A percentile compares a stretch with the other conserved stretches of the same genome.
These are phyloP conservation scores for Nesogale talazaci DNA, from an alignment of 2,113 vertebrate species.

Conservation along the genomic window DNA sequence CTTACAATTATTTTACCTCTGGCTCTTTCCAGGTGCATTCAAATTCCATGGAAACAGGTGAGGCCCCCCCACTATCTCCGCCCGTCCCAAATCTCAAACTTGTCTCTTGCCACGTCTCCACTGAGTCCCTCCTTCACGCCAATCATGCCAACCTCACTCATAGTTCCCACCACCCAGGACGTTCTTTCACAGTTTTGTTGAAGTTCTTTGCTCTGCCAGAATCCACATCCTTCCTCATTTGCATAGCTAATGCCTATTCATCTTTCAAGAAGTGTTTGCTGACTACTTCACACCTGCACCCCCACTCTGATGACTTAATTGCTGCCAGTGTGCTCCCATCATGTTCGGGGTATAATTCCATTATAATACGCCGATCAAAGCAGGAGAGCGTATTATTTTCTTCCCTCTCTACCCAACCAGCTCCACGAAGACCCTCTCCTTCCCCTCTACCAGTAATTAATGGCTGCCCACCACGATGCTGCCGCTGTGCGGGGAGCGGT, in stretches of 20 bases:
- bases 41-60: background rate
- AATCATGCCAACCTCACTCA: background rate
- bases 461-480: background rate
- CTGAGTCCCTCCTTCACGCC: background rate
- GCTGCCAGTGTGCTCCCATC: background rate
- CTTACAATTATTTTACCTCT: background rate
- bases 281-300: conserved; percentile 49
- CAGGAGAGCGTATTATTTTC: background rate
- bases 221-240: conserved; percentile 37
- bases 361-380: background rate
- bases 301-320: background rate
- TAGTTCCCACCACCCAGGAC: background rate
- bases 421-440: background rate
- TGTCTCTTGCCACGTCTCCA: background rate
- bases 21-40: background rate
- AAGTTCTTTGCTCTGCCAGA: background rate
- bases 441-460: background rate
- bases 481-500: background rate
- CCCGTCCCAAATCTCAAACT: background rate
- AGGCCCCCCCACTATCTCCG: background rate
- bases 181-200: background rate
- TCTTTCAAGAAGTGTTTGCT: conserved; percentile 41
- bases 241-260: background rate
- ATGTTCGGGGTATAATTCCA: background rate
- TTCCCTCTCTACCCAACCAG: background rate